A percentile compares a stretch with the other conserved stretches of the same genome.
phyloP scores from a whole-genome alignment of 2,888 invertebrate species.

The Drosophila limbata region DNA sequence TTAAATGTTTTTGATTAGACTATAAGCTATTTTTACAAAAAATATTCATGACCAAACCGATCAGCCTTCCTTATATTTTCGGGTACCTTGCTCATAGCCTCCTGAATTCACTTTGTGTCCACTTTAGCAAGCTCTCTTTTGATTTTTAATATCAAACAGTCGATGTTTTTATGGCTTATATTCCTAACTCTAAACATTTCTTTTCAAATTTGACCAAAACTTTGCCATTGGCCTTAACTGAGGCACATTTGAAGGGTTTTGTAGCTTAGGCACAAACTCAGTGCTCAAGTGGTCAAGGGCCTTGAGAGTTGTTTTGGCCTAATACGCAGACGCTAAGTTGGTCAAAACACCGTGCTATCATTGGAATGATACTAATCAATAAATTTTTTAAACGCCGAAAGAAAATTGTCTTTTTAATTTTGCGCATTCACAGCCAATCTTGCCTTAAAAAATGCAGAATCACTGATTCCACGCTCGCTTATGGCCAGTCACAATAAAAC shows the following conservation, averaged over 20 bases:
- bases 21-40: no score
- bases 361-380: neutral
- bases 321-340: neutral
- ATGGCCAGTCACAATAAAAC: neutral
- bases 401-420: neutral
- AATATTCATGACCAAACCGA: no score
- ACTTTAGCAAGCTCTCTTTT: neutral
- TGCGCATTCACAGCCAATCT: slow-evolving; percentile 1
- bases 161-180: neutral
- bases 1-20: no score
- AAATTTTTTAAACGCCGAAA: neutral
- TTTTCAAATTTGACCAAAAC: neutral
- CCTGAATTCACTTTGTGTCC: neutral
- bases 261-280: neutral
- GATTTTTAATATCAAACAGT: slow-evolving; percentile 1
- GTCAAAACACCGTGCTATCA: neutral
- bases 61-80: no score
- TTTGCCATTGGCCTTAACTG: neutral
- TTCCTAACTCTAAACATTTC: neutral
- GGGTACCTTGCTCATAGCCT: neutral
- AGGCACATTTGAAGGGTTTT: neutral
- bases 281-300: neutral
- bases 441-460: neutral
- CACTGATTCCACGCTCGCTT: neutral
- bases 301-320: neutral